Evolutionary conservation across 2,113 vertebrate species (phyloP), one percentile per base, ranked within the genome.

Genomic region (Sinocyclocheilus maitianheensis): DNA sequence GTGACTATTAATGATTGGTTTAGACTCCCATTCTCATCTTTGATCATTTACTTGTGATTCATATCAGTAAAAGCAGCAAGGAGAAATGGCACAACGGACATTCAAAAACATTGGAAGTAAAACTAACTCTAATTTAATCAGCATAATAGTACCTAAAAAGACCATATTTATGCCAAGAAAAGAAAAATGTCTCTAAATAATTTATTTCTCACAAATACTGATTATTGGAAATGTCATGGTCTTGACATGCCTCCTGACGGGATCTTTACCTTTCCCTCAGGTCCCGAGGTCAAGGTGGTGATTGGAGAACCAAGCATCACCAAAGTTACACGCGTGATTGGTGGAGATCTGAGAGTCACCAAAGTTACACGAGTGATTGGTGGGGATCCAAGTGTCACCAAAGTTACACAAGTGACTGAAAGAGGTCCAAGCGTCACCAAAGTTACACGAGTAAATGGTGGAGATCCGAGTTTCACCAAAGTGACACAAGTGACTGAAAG

Each of bases 261-360:
- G 69, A 30, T 60, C 12, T 84, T 40, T 71, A 12, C 26, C 26
- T 58, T 89, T 51, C 76, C 40, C 48, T 43, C 84, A 94, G 92
- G 76, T 16, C 92, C 94, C 20, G 63, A 89, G 75, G 0, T 26
- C 53, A 93, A 91, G 85, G 86, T 96, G 77, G 79, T 91, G 6
- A 60, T 90, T 0, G 20, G 87, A 18, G 65, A 67, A 24, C 24
- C 71, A 5, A 46, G 51, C n/a, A 4, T 77, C 46, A 48, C 46
- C 46, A 48, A 12, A 48, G 46, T 48, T 12, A 48, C 10, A 48
- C 46, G 46, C 3, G 11, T 12, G 11, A 48, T 48, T 1, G 4
- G 12, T 12, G 46, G 11, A 48, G 43, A 43, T 9, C 8, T 8
- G 1, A 43, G 1, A 0, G 8, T 43, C 7, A 43, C 7, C 30